These are phyloP conservation scores for Thaumetopoea pityocampa DNA, from an alignment of 1,140 invertebrate genomes.

Conservation along the genomic window DNA sequence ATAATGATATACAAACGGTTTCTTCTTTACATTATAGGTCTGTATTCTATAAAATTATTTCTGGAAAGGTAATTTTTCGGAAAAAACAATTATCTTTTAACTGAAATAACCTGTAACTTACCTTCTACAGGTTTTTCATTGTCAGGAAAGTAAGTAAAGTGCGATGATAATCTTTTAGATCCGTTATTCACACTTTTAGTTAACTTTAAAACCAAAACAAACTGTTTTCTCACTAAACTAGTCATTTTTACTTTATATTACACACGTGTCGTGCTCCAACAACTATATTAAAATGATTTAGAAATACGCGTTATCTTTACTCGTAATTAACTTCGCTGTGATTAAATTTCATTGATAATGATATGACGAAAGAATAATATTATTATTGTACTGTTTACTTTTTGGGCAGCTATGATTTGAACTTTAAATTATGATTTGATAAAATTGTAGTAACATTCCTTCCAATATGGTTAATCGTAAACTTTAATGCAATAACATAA, in stretches of 20 bases:
- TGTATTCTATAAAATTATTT: background rate
- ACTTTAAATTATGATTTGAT: background rate
- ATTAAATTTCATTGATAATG: conserved; percentile 26
- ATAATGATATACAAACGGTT: no score
- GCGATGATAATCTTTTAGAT: conserved; percentile 55
- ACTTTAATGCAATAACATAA: no score
- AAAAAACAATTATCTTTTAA: background rate
- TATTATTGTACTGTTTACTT: conserved; percentile 5
- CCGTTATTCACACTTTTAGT: conserved; percentile 46
- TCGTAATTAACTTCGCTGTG: conserved; percentile 51
- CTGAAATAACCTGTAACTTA: conserved; percentile 28
- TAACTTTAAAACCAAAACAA: conserved; percentile 34
- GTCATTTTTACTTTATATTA: conserved; percentile 34
- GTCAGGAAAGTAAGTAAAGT: conserved; percentile 65
- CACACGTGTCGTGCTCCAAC: conserved; percentile 2
- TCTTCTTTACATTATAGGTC: no score
- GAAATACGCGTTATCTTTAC: conserved; percentile 65
- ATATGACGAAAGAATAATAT: conserved; percentile 11
- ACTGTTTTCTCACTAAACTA: conserved; percentile 37
- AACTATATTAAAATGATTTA: conserved; percentile 30
- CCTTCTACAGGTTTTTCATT: conserved; percentile 54
- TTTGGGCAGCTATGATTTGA: background rate
- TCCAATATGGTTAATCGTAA: no score
- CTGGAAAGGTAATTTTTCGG: background rate
- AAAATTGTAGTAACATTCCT: no score